Percentiles rank a stretch among this genome's conserved stretches.
phyloP scores from a whole-genome alignment of 2,113 vertebrate species.

The Scomber japonicus region DNA sequence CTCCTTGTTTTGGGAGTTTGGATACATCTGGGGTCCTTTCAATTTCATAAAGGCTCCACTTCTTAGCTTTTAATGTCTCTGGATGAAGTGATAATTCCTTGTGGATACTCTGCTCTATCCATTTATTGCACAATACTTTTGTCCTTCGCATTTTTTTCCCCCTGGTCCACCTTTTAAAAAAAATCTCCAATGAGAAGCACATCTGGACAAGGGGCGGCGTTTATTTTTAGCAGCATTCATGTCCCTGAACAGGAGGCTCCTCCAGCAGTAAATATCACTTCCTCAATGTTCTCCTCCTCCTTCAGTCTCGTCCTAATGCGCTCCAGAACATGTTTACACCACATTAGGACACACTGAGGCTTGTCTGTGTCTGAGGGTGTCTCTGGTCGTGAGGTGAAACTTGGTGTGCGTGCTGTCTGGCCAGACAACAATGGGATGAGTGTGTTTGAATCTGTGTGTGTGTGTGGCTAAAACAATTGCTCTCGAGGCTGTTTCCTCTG shows the following conservation, averaged over 20 bases:
- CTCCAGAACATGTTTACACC: slow-evolving; percentile 77
- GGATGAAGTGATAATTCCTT: neutral
- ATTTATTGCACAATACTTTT: slow-evolving; percentile 3
- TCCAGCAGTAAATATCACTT: slow-evolving; percentile 61
- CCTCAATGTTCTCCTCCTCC: slow-evolving; percentile 52
- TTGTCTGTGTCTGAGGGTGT: slow-evolving; percentile 45
- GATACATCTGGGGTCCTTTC: slow-evolving; percentile 15
- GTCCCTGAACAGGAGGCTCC: slow-evolving; percentile 69
- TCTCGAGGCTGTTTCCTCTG: slow-evolving; percentile 65
- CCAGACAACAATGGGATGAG: slow-evolving; percentile 71
- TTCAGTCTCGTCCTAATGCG: slow-evolving; percentile 60
- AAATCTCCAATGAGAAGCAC: slow-evolving; percentile 57
- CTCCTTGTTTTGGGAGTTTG: neutral
- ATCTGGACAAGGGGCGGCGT: slow-evolving; percentile 59
- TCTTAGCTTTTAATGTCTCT: neutral
- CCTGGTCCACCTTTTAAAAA: slow-evolving; percentile 7
- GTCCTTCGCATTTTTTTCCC: slow-evolving; percentile 8
- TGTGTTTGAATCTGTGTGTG: slow-evolving; percentile 47
- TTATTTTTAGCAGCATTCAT: slow-evolving; percentile 80
- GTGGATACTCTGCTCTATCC: slow-evolving; percentile 10
- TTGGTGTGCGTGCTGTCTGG: slow-evolving; percentile 38
- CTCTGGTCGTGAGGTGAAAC: slow-evolving; percentile 55
- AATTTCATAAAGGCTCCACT: neutral
- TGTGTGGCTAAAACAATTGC: slow-evolving; percentile 62
- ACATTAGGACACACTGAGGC: slow-evolving; percentile 41